Evolutionary conservation across 2,113 vertebrate genomes (phyloP), one percentile per base, ranked within the genome.

Genomic region (Siphamia tubifer): DNA sequence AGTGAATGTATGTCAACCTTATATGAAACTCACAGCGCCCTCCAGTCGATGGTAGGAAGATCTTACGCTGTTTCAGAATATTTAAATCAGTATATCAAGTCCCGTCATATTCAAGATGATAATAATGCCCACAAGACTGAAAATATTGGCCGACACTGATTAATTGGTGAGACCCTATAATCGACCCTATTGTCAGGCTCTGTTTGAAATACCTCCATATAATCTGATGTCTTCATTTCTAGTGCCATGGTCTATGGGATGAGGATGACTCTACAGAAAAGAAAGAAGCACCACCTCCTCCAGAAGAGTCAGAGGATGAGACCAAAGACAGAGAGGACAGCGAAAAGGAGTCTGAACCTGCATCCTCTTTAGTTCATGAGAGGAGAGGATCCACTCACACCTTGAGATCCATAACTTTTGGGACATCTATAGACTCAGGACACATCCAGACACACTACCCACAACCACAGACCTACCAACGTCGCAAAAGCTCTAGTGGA

Each of bases 211-310:
- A 8, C 16, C 4, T 25, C 5, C 24, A 8, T 53, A 44, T 30
- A 11, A 2, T 3, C 24, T 25, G 6, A 5, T 24, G 6, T 45
- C 49, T 53, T 42, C 12, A 4, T 35, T 30, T 28, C 2, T 48
- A 99, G 97, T 99, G 97, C 52, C 97, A 99, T 0, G 97, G 97
- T 20, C 77, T 99, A 17, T 99, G 97, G 97, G 96, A 98, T 38
- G 96, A 98, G 21, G 96, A 96, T 0, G 94, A 97, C 39, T 83
- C 92, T 45, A 89, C 79, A 8, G 48, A 60, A 1, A 94, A 87
- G 24, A 92, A 72, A n/a, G 87, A 72, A 51, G 82, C 48, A 0
- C 13, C 45, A 0, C 24, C 44, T 15, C 15, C 25, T 10, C 6
- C 43, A 66, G 94, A 93, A 0, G 94, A 94, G 31, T 95, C 94